Percentiles rank a stretch among this genome's conserved stretches.
These are phyloP conservation scores for Brenthis daphne DNA, from an alignment of 2,888 invertebrate species.

Conservation along the genomic window DNA sequence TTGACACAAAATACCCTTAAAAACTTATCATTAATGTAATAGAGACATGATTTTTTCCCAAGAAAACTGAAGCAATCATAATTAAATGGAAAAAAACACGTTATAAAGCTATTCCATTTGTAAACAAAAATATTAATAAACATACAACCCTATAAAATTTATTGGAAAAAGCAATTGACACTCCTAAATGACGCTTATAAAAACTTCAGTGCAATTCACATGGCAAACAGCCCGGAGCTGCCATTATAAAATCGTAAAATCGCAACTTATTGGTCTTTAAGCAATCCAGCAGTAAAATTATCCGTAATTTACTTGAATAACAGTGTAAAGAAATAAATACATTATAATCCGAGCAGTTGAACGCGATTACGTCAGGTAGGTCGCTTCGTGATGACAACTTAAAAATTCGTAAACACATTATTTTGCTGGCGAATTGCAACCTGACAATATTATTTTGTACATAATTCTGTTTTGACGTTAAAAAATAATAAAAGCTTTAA, in stretches of 20 bases:
- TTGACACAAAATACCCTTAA: background rate
- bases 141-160: constrained; percentile 30
- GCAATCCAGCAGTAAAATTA: constrained; percentile 51
- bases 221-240: constrained; percentile 41
- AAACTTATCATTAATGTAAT: constrained; percentile 6
- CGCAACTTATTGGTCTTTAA: constrained; percentile 42
- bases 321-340: constrained; percentile 57
- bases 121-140: constrained; percentile 32
- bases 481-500: too few relatives aligned
- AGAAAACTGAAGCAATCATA: constrained; percentile 7
- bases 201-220: constrained; percentile 38
- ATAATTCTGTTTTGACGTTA: background rate
- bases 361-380: constrained; percentile 29
- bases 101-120: constrained; percentile 23
- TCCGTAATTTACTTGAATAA: constrained; percentile 55
- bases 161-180: constrained; percentile 35
- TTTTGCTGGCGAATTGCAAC: background rate
- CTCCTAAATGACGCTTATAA: constrained; percentile 38
- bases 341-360: constrained; percentile 48
- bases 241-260: constrained; percentile 47
- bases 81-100: constrained; percentile 5
- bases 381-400: constrained; percentile 20
- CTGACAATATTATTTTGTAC: background rate
- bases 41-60: constrained; percentile 6
- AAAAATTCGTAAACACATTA: constrained; percentile 7